Evolutionary conservation across 2,797 vertebrate species (phyloP), one percentile per base, ranked within the genome.

Genomic region (Gastrophryne carolinensis): DNA sequence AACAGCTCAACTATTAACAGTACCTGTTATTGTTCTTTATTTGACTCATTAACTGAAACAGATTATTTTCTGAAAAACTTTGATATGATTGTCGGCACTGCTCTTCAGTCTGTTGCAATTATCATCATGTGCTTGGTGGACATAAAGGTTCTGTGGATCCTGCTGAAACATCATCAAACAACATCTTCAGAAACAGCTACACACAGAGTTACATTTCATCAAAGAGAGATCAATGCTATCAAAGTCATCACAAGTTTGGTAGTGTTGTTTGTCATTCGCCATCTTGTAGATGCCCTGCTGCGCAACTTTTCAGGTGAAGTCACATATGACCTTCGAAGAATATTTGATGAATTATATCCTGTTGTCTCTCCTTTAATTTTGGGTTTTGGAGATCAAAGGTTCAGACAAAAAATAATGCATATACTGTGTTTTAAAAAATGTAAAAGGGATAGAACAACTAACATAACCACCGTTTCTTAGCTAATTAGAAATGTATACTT

Each of bases 111-210:
- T 15, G 23, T 49, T n/a, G 26, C 62, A 12, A 32, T 64, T n/a
- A 30, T 64, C 39, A 4, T 64, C 12, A 47, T 47, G 39, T 44
- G 37, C 24, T 29, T 64, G 41, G 62, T 64, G 27, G 27, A 64
- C 62, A 32, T 64, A 13, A 64, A 64, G n/a, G 26, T 64, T 47
- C 10, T 64, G 17, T 64, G 62, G 62, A 64, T 64, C 15, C 62
- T 64, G 19, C 23, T 9, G 4, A 64, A 64, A 49, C 62, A 64
- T 32, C 39, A 49, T 26, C 23, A 26, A 24, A n/a, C 39, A 3
- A 19, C 5, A 29, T 44, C 44, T 47, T 17, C 39, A 19, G 35
- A 30, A 13, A 27, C 4, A 11, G 6, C 17, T 6, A 26, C 62
- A 27, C 27, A 21, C 5, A 26, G 62, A 19, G n/a, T 41, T 26